Conservation (phyloP, 1,140 invertebrate species). For the Lucilia sericata region DNA sequence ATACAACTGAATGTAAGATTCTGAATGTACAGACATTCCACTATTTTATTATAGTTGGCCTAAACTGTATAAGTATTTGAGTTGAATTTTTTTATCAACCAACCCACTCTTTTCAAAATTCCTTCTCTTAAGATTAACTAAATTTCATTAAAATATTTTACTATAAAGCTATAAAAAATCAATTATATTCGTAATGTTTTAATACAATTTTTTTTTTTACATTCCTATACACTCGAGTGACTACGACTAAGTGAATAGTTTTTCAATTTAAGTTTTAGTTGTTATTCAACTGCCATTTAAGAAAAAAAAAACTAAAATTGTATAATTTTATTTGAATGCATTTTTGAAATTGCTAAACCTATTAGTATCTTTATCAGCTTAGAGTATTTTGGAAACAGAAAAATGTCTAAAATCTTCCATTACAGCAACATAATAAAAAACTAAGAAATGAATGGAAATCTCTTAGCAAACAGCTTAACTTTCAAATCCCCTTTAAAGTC, state of each 20-base stretch:
- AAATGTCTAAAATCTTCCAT: neutral
- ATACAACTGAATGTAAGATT: too few species aligned
- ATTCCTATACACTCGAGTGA: neutral
- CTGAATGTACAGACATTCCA: too few species aligned
- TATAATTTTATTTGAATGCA: slow-evolving; percentile 14
- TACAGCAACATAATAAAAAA: neutral
- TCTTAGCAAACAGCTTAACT: slow-evolving; percentile 7
- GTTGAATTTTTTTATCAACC: too few species aligned
- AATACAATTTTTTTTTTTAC: neutral
- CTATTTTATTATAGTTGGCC: too few species aligned
- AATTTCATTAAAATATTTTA: too few species aligned
- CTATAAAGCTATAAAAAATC: too few species aligned
- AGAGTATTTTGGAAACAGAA: neutral
- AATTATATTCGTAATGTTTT: too few species aligned
- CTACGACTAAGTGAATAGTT: neutral
- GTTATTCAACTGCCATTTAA: neutral
- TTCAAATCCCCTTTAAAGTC: slow-evolving; percentile 3
- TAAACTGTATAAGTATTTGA: too few species aligned
- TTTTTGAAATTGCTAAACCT: slow-evolving; percentile 17
- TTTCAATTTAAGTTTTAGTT: neutral
- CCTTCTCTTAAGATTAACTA: too few species aligned
- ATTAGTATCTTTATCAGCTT: slow-evolving; percentile 24
- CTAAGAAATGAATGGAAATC: neutral
- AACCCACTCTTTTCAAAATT: too few species aligned
- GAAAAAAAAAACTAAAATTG: neutral